phyloP scores from a whole-genome alignment of 1,140 invertebrate genomes.

The Liolophura sinensis region DNA sequence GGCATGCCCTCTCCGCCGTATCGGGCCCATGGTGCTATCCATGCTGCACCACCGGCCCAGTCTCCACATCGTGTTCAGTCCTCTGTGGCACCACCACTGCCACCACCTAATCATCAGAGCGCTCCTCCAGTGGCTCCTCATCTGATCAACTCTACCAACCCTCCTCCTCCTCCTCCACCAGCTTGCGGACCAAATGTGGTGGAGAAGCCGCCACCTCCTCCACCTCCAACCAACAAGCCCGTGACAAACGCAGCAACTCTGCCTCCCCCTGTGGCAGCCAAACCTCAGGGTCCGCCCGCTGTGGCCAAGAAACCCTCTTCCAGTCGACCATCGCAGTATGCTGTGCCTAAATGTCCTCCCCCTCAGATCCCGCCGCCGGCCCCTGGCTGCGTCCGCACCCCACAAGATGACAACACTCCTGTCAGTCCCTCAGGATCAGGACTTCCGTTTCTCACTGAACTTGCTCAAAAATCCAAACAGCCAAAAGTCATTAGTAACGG shows the following conservation, averaged over 20 bases:
- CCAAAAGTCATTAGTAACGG: too few relatives aligned
- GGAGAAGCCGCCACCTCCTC: neutral
- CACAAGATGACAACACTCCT: too few relatives aligned
- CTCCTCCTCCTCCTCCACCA: slow-evolving; percentile 19
- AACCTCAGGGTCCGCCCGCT: slow-evolving; percentile 14
- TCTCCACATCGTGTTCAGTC: slow-evolving; percentile 10
- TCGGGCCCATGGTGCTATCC: slow-evolving; percentile 7
- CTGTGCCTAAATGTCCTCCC: too few relatives aligned
- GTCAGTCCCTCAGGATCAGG: too few relatives aligned
- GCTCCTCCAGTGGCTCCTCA: slow-evolving; percentile 5
- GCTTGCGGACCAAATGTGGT: neutral
- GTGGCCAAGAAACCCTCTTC: too few relatives aligned
- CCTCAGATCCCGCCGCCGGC: too few relatives aligned
- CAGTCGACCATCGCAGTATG: too few relatives aligned
- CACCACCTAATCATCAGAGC: neutral
- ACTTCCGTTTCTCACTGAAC: too few relatives aligned
- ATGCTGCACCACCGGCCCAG: slow-evolving; percentile 4
- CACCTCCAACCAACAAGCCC: slow-evolving; percentile 14
- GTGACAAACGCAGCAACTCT: slow-evolving; percentile 9
- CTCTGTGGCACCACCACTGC: slow-evolving; percentile 19
- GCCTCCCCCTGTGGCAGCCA: slow-evolving; percentile 22
- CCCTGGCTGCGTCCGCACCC: too few relatives aligned
- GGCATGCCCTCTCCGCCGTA: neutral
- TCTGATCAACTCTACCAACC: too few relatives aligned
- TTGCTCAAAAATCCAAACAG: too few relatives aligned